Evolutionary conservation across 2,113 vertebrate species (phyloP).

Genomic region (Maccullochella peelii): DNA sequence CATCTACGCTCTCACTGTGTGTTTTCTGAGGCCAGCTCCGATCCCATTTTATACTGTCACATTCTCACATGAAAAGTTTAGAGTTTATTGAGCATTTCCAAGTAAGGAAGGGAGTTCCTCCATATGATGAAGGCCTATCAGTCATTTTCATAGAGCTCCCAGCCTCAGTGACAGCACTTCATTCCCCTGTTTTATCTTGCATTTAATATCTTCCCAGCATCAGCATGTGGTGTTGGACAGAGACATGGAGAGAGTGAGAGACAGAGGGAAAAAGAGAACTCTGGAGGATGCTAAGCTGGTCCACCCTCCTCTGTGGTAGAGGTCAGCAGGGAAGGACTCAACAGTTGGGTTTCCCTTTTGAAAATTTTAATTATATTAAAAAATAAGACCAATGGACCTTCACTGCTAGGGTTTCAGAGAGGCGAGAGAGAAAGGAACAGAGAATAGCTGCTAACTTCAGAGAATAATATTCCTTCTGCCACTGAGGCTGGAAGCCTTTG

Average conservation of each 20-base stretch:
- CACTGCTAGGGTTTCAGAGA: neutral
- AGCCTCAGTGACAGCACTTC: constrained; percentile 50
- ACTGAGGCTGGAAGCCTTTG: constrained; percentile 31
- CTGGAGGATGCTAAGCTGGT: constrained; percentile 10
- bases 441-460: constrained; percentile 2
- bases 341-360: constrained; percentile 14
- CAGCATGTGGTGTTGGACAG: constrained; percentile 47
- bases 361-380: constrained; percentile 36
- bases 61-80: constrained; percentile 57
- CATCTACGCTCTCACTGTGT: neutral
- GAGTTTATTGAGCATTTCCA: constrained; percentile 71
- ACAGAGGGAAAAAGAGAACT: constrained; percentile 12
- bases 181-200: constrained; percentile 72
- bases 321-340: constrained; percentile 35
- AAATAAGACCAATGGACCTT: constrained; percentile 31
- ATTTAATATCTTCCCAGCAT: constrained; percentile 70
- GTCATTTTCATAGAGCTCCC: constrained; percentile 68
- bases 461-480: constrained; percentile 6
- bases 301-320: constrained; percentile 18
- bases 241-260: constrained; percentile 7
- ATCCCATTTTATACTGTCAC: constrained; percentile 41
- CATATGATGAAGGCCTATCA: constrained; percentile 63
- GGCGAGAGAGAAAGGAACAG: neutral
- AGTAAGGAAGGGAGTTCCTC: constrained; percentile 49
- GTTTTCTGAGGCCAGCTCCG: constrained; percentile 16